These are phyloP conservation scores for Carettochelys insculpta DNA, from an alignment of 2,113 vertebrate species.

Conservation along the genomic window DNA sequence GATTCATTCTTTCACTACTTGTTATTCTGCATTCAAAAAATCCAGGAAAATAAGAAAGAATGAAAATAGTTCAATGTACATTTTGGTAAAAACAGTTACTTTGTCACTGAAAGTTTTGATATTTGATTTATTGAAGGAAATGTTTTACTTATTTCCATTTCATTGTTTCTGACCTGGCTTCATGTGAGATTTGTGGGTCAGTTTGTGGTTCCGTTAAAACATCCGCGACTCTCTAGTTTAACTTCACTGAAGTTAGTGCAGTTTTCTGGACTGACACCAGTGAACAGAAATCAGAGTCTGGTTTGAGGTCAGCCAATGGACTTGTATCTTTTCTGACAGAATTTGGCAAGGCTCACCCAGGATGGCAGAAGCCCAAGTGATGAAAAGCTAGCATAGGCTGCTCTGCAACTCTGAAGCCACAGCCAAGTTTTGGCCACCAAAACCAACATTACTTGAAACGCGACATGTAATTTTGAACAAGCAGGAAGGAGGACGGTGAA, in stretches of 20 bases:
- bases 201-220: neutral
- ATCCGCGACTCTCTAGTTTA: neutral
- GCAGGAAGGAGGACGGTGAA: neutral
- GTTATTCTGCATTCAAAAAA: neutral
- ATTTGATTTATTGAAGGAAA: neutral
- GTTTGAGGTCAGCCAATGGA: neutral
- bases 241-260: neutral
- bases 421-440: neutral
- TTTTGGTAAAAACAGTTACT: neutral
- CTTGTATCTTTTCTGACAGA: neutral
- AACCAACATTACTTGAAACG: neutral
- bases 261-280: neutral
- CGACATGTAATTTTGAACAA: neutral
- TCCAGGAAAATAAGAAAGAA: neutral
- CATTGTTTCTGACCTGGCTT: neutral
- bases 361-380: neutral
- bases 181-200: neutral
- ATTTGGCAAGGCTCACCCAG: neutral
- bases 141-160: neutral
- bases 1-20: neutral
- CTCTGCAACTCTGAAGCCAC: neutral
- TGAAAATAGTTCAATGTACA: neutral
- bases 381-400: neutral
- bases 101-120: neutral
- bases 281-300: rapidly evolving